phyloP scores from a whole-genome alignment of 1,140 invertebrate genomes.

The Varroa destructor region DNA sequence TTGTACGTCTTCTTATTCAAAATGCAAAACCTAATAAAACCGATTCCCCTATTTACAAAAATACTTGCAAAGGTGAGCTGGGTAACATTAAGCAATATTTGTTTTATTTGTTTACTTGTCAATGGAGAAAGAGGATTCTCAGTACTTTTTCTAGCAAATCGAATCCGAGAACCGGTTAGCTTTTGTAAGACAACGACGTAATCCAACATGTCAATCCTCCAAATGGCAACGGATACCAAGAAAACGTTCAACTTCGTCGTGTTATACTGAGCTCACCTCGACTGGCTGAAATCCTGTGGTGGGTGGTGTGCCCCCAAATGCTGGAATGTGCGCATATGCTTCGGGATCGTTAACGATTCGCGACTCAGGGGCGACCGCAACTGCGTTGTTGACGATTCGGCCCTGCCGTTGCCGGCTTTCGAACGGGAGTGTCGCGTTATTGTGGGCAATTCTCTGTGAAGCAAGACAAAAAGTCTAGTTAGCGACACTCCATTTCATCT shows the following conservation, averaged over 20 bases:
- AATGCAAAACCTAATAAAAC: too few species aligned
- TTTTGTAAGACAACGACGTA: not conserved
- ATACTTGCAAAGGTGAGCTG: too few species aligned
- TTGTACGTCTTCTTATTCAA: too few species aligned
- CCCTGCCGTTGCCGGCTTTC: conserved; percentile 20
- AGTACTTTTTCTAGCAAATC: not conserved
- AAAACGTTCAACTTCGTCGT: not conserved
- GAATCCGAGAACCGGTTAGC: conserved; percentile 4
- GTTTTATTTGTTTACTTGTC: not conserved
- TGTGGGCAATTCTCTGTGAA: not conserved
- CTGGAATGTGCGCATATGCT: conserved; percentile 5
- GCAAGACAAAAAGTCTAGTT: too few species aligned
- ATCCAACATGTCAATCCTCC: not conserved
- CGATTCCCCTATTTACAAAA: too few species aligned
- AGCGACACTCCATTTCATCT: too few species aligned
- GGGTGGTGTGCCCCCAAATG: not conserved
- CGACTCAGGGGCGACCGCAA: conserved; percentile 10
- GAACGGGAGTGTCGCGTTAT: not conserved
- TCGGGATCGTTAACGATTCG: conserved; percentile 26
- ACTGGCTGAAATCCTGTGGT: conserved; percentile 4
- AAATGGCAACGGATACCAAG: not conserved
- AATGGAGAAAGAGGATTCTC: not conserved
- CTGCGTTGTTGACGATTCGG: conserved; percentile 20
- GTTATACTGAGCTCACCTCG: not conserved
- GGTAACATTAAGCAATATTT: not conserved